Evolutionary conservation across 2,113 vertebrate genomes (phyloP), one percentile per base, ranked within the genome.

Genomic region (Campylorhamphus procurvoides): DNA sequence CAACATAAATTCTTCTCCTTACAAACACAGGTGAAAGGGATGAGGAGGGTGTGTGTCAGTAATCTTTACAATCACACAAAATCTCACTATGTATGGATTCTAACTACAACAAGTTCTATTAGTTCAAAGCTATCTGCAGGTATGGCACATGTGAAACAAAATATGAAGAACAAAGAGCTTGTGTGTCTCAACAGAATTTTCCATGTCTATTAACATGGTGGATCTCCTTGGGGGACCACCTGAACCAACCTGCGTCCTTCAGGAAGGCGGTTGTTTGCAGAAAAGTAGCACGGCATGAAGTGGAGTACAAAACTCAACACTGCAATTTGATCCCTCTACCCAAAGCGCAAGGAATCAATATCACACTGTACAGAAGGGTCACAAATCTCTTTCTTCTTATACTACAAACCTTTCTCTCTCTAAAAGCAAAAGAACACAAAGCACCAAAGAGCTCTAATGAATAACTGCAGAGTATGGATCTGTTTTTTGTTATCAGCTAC

Each of bases 401-500:
- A 8, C 33, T 14, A 35, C 40, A 89, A 93, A 68, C 52, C 27
- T 87, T 68, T 66, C 37, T 89, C 37, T 87, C 22, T 59, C 42
- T 67, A 50, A 87, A 59, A 80, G 49, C 39, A 52, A 87, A 78
- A 66, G 52, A 88, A n/a, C 68, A 50, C 44, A 53, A n/a, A 69
- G 14, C 55, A 64, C 42, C 56, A 18, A 75, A 60, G 29, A 72
- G n/a, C 29, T 79, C 44, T 87, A 87, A 93, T 80, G 69, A 91
- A 89, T 84, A 84, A 87, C 91, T 73, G 39, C 16, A 50, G 64
- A 91, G 29, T 75, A 66, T 72, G 53, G 31, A 62, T 89, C 55
- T 95, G 78, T 96, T 90, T 97, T 87, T 80, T 90, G 50, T 82
- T 96, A 96, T 95, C 94, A 79, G 58, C 58, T 49, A 11, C 84